Conservation (phyloP, 1,140 invertebrate species). For the Drosophila parabipectinata region DNA sequence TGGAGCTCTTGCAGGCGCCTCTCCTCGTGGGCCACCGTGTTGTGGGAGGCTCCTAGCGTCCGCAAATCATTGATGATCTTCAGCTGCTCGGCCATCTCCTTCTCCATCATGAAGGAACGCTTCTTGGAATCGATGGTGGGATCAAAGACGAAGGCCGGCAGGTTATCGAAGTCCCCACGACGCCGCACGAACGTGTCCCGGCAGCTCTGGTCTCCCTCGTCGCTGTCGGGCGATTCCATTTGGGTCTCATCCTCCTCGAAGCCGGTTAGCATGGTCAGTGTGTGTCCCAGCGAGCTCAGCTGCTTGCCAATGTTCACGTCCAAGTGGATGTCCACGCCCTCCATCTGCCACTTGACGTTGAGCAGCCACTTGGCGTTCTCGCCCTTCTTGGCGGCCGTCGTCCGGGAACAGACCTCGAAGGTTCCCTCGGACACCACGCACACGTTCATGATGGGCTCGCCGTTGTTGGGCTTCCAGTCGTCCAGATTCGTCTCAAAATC, state of each 20-base stretch:
- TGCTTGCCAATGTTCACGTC: conserved; percentile 98
- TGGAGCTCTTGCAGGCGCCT: conserved; percentile 95
- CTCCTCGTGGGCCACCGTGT: conserved; percentile 96
- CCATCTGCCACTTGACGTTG: conserved; percentile 99
- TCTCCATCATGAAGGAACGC: conserved; percentile 96
- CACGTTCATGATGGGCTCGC: conserved; percentile 95
- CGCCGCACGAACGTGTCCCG: conserved; percentile 84
- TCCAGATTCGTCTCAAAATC: conserved; percentile 98
- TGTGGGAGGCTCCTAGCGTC: conserved; percentile 94
- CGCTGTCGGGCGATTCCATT: conserved; percentile 90
- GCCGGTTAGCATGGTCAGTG: conserved; percentile 96
- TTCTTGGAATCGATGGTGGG: conserved; percentile 93
- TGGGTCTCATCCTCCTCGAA: conserved; percentile 92
- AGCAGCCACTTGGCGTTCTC: conserved; percentile 99
- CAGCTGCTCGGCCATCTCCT: conserved; percentile 98
- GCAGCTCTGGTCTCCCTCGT: conserved; percentile 87
- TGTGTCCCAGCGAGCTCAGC: conserved; percentile 95
- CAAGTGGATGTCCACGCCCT: conserved; percentile 98
- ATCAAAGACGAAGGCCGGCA: conserved; percentile 95
- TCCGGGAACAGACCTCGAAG: conserved; percentile 97
- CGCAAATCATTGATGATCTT: conserved; percentile 97
- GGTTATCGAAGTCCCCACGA: conserved; percentile 87
- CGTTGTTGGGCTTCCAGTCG: conserved; percentile 97
- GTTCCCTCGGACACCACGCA: conserved; percentile 99
- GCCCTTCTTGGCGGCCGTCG: conserved; percentile 90